Conservation (phyloP, 2,797 vertebrate genomes). For the Propithecus deckenii region DNA sequence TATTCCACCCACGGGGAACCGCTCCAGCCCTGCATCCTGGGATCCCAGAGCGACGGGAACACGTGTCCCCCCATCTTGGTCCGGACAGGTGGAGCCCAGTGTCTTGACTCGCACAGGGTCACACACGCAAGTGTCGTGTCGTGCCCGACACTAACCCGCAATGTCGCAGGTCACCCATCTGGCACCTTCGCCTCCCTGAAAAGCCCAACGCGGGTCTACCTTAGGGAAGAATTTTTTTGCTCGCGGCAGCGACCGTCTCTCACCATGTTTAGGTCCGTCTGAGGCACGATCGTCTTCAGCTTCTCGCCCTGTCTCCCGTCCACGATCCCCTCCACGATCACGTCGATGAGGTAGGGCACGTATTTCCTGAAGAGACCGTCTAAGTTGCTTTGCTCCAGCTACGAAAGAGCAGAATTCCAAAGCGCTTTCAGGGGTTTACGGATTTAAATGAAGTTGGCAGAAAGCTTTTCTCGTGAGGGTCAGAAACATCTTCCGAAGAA, state of each 20-base stretch:
- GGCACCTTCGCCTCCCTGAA: neutral
- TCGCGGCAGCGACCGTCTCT: slow-evolving; percentile 9
- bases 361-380: slow-evolving; percentile 94
- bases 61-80: rapidly evolving
- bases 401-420: neutral
- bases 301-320: slow-evolving; percentile 91
- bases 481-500: neutral
- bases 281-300: slow-evolving; percentile 93
- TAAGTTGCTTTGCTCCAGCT: slow-evolving; percentile 88
- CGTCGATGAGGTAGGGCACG: slow-evolving; percentile 89
- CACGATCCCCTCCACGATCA: slow-evolving; percentile 93
- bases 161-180: rapidly evolving
- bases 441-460: neutral
- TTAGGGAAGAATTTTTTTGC: neutral
- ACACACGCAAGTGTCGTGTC: no score
- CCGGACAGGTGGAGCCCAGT: neutral
- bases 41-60: neutral
- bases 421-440: neutral
- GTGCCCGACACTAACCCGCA: rapidly evolving
- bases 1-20: rapidly evolving
- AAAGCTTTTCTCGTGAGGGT: neutral
- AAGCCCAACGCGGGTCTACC: rapidly evolving
- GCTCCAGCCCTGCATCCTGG: neutral
- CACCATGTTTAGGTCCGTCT: slow-evolving; percentile 98
- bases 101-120: neutral